Conservation (phyloP, 2,113 vertebrate genomes). For the Cairina moschata region DNA sequence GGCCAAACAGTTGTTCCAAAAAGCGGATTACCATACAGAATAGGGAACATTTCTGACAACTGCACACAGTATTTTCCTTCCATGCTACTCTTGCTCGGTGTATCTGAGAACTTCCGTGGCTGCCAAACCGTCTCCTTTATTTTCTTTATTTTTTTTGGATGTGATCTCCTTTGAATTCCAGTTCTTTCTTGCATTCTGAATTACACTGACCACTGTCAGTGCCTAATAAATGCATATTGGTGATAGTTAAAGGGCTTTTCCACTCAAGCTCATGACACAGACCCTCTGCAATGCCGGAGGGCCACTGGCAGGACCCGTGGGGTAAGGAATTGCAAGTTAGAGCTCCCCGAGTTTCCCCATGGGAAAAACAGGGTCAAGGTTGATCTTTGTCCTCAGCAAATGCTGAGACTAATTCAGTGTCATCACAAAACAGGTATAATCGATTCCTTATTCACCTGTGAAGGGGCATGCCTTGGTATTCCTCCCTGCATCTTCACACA, state of each 20-base stretch:
- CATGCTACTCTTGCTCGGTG: background rate
- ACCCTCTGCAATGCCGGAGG: background rate
- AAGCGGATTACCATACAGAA: background rate
- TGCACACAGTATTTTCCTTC: background rate
- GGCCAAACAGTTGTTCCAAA: background rate
- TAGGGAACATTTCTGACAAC: background rate
- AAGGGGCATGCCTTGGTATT: background rate
- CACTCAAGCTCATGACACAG: background rate
- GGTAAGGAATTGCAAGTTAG: background rate
- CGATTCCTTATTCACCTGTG: background rate
- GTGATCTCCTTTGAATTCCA: background rate
- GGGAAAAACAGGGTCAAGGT: background rate
- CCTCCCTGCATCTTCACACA: background rate
- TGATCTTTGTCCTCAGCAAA: background rate
- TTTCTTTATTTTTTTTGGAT: background rate
- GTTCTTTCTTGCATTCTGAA: background rate
- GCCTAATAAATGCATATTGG: background rate
- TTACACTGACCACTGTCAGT: background rate
- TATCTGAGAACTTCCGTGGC: rapidly evolving
- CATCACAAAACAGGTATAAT: background rate
- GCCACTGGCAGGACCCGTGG: background rate
- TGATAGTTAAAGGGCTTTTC: background rate
- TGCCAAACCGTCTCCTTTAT: background rate
- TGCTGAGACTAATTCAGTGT: background rate
- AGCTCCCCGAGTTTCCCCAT: background rate